Base-by-base conservation (phyloP, 2,888 invertebrate species). In the Acheta domesticus region DNA sequence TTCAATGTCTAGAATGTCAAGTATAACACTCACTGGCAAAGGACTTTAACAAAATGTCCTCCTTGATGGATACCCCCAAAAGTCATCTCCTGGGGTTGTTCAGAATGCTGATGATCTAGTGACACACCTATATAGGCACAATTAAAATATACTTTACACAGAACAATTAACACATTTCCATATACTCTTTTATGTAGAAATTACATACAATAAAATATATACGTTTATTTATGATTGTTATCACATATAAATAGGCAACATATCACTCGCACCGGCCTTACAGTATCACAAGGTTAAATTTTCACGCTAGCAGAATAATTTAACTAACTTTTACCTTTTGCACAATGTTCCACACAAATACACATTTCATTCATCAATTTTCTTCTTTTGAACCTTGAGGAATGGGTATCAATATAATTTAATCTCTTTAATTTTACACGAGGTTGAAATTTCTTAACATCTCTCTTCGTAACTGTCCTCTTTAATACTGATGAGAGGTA, bases 91-190 rank as follows among this genome's bases (percentile, higher is more conserved):
- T 8, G n/a, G 62, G 62, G 62, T 19, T 1, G 62, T 62, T 62
- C 62, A 62, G 62, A 62, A 12, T 62, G 62, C n/a, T 62, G 62
- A 19, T 62, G 62, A 19, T 62, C 62, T 62, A 62, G 16, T 62
- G n/a, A 62, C n/a, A 62, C 62, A 62, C 62, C 62, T 62, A 62
- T 36, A 62, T 62, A 62, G 62, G 62, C 62, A 62, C 62, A 62
- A 62, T 62, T 62, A 62, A 62, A 62, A n/a, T 62, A 62, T 62
- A 62, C 62, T 62, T 62, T 62, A 62, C 62, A 62, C 62, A 62
- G 62, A 62, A 62, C 62, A 62, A 19, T 12, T 19, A 62, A 62
- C 62, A 62, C 14, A 62, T 62, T 19, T 62, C n/a, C n/a, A 62
- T 62, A 62, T 19, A 62, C 62, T 62, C 8, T 62, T 62, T 62